Base-by-base conservation (phyloP, 2,888 invertebrate genomes). In the Drosophila imparisetae region DNA sequence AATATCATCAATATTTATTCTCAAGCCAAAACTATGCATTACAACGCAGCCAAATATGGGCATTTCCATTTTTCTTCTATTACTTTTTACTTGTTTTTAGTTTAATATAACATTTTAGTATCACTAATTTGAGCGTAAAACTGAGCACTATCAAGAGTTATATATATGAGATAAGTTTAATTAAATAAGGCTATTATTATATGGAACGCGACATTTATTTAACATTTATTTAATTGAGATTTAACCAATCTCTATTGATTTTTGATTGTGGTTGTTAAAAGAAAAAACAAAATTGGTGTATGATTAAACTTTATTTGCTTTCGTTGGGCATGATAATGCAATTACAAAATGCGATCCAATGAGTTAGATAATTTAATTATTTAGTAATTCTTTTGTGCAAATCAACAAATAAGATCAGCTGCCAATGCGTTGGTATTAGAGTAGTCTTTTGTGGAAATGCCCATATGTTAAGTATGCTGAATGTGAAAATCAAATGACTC, bases 1-100 rank as follows among this genome's bases (percentile, higher is more conserved):
- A 78, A 78, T 66, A 83, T 54, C 62, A 82, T 84, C 67, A 84
- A 75, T 82, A 78, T 72, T 67, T 64, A 78, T 58, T 50, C 58
- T 60, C 57, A 66, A 36, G 42, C 63, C 50, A 61, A 61, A 40
- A 36, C 63, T 64, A 72, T 61, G 72, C 40, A 57, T 30, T 21
- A 42, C 21, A 21, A 50, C 40, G 48, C 61, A 55, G 63, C 69
- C 45, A 50, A 63, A n/a, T 50, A 11, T 18, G 42, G 29, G 38
- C 38, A 27, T 57, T 40, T 57, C 13, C 38, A 29, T 21, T 57
- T n/a, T 21, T 30, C 13, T 5, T 29, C 18, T 18, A 49, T 49
- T 40, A 42, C 0, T 15, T 42, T 30, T 30, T 6, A 29, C 21
- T 3, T 57, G 8, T 21, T 30, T 30, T 10, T 45, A 24, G 15